Percentiles rank a stretch among this genome's conserved stretches.
Evolutionary conservation across 2,888 invertebrate species (phyloP).

Genomic region (Ferdinandea cuprea): DNA sequence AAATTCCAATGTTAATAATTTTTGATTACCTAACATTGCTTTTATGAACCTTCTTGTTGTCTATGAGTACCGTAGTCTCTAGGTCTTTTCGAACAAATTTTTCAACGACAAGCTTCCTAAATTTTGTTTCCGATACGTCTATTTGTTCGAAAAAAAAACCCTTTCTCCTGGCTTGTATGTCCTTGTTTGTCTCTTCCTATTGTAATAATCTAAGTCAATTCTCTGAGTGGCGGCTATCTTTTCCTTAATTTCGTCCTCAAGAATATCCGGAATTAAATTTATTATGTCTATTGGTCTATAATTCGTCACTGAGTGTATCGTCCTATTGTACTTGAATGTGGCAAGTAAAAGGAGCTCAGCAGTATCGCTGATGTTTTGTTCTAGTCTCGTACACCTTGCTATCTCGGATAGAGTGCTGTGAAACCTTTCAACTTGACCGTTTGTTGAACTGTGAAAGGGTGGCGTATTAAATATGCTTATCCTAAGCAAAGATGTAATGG

Average conservation of each 20-base stretch:
- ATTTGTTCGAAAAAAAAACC: conserved; percentile 35
- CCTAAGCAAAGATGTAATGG: conserved; percentile 35
- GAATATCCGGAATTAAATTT: not conserved
- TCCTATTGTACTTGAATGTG: conserved; percentile 48
- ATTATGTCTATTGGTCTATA: no score
- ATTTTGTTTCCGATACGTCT: conserved; percentile 33
- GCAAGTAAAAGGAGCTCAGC: no score
- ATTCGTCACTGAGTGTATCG: conserved; percentile 41
- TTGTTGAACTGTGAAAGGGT: conserved; percentile 47
- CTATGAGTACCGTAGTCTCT: conserved; percentile 20
- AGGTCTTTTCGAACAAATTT: conserved; percentile 18
- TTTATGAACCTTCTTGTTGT: conserved; percentile 8
- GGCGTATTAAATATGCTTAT: conserved; percentile 37
- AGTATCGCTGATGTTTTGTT: conserved; percentile 23
- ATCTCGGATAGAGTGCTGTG: conserved; percentile 52
- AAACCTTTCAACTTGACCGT: conserved; percentile 51
- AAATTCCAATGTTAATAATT: no score
- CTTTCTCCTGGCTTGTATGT: conserved; percentile 22
- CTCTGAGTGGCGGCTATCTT: not conserved
- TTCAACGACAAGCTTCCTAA: conserved; percentile 16
- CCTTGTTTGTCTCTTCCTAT: not conserved
- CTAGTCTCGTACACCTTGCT: conserved; percentile 33
- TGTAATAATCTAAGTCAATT: conserved; percentile 4
- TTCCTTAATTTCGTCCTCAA: conserved; percentile 4
- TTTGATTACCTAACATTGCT: conserved; percentile 7